Base-by-base conservation (phyloP, 2,113 vertebrate species). In the Paedocypris sp. region DNA sequence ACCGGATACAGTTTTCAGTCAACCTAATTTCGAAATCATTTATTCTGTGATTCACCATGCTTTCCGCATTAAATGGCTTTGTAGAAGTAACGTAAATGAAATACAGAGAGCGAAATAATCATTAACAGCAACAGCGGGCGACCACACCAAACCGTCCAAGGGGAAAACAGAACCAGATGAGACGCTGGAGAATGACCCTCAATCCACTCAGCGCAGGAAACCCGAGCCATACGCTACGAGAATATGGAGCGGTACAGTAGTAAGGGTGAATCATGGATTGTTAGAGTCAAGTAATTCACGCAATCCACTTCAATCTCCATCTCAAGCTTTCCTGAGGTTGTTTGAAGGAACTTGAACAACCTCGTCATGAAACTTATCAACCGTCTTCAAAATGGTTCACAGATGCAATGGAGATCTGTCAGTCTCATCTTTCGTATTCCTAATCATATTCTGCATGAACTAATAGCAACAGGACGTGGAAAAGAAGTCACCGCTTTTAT, bases 131-230 rank as follows among this genome's bases (percentile, higher is more conserved):
- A 28, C 3, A 66, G 42, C 60, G 51, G 59, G 57, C 64, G 71
- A 64, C 67, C 71, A 69, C 75, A 80, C 51, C 53, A 75, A 78
- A 76, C 66, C 16, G 62, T 52, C 45, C 56, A 41, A 50, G 52
- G 43, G 38, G 57, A 72, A 80, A 80, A 60, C 63, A 76, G 46
- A 73, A 35, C 35, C 66, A 62, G 58, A 45, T 28, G 52, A 49
- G 12, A 52, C 11, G 39, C 20, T 32, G 35, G 23, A 41, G 9
- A 60, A 50, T 19, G 38, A 54, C 41, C 33, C 6, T 50, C 26
- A 12, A 26, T 38, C 36, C 20, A 26, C 18, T 28, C 15, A 47
- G 12, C 20, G 25, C 19, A 36, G 64, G 71, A 72, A 75, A 82
- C 65, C 31, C 64, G 70, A 79, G 71, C 78, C 50, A 56, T 67